Evolutionary conservation across 2,797 vertebrate species (phyloP).

Genomic region (Centroberyx gerrardi): DNA sequence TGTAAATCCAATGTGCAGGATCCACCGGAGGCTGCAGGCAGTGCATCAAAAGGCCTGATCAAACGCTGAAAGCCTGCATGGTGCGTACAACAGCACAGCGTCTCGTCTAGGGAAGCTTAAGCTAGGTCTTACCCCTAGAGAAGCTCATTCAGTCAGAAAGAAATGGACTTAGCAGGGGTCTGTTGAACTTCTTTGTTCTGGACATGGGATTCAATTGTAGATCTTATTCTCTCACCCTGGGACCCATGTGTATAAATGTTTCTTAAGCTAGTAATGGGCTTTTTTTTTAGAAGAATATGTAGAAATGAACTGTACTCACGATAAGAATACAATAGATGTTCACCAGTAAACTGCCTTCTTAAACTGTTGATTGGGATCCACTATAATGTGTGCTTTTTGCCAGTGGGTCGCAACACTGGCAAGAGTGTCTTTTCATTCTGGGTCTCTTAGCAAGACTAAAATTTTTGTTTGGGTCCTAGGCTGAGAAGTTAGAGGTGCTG

Average conservation of each 20-base stretch:
- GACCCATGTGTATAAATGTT: no score
- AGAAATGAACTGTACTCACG: background rate
- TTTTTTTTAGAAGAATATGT: background rate
- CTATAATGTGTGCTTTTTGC: no score
- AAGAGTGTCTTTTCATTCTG: no score
- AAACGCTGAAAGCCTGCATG: background rate
- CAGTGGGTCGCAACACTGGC: no score
- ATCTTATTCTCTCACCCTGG: no score
- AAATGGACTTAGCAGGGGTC: no score
- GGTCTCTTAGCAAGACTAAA: no score
- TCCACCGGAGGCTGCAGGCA: constrained; percentile 23
- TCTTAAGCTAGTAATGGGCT: background rate
- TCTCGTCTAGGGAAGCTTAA: background rate
- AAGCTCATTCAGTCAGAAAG: background rate
- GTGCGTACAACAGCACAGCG: background rate
- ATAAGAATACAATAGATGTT: background rate
- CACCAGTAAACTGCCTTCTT: background rate
- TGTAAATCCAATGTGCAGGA: constrained; percentile 35
- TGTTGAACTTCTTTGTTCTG: no score
- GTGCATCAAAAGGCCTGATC: constrained; percentile 41
- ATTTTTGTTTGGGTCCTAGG: background rate
- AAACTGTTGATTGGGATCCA: no score
- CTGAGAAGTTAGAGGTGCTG: background rate
- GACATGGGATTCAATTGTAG: no score
- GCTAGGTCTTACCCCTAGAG: background rate